These are phyloP conservation scores for Halcyon malimbica DNA, from an alignment of 2,113 vertebrate genomes.

Conservation along the genomic window DNA sequence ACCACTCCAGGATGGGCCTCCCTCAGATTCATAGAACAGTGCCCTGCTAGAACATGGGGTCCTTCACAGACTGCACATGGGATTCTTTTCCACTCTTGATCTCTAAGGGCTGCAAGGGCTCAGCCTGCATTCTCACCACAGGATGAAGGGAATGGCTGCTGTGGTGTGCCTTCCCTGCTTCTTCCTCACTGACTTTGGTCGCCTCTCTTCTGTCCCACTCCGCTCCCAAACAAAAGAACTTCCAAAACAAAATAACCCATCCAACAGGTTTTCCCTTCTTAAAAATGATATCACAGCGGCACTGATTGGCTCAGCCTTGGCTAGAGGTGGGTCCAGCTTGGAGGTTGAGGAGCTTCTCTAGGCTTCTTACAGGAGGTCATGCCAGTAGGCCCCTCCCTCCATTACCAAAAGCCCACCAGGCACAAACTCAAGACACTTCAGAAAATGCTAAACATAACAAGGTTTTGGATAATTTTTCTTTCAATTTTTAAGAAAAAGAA, in stretches of 20 bases:
- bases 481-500: background rate
- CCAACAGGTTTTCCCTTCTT: background rate
- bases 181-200: background rate
- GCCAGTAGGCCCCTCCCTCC: background rate
- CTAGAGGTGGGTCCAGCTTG: background rate
- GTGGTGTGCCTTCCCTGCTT: too few relatives aligned
- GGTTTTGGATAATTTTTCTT: rapidly evolving
- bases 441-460: background rate
- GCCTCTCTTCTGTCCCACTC: background rate
- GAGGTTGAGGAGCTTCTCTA: background rate
- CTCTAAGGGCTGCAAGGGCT: too few relatives aligned
- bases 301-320: background rate
- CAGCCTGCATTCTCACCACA: too few relatives aligned
- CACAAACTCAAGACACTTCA: background rate
- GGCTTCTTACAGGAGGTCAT: background rate
- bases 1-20: too few relatives aligned
- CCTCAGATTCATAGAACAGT: too few relatives aligned
- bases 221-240: too few relatives aligned
- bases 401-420: background rate
- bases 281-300: background rate
- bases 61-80: too few relatives aligned
- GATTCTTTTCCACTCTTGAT: too few relatives aligned
- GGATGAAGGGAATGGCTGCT: too few relatives aligned
- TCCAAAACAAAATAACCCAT: background rate
- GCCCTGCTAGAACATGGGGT: too few relatives aligned